phyloP scores from a whole-genome alignment of 2,888 invertebrate genomes.

The Aspidapion aeneum region DNA sequence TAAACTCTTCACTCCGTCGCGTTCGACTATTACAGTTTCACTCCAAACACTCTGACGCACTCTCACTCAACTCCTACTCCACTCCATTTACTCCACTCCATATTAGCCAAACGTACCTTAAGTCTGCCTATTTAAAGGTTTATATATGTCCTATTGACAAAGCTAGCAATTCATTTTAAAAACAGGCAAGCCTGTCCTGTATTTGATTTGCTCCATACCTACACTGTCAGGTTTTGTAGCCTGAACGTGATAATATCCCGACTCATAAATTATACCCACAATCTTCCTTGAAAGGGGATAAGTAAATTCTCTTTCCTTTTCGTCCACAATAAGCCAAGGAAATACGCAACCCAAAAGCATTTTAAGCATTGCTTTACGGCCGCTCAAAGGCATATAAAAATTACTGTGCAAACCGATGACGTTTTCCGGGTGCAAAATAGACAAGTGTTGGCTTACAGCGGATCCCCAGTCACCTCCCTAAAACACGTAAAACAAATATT shows the following conservation, averaged over 20 bases:
- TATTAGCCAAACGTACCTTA: no score
- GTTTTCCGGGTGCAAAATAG: conserved; percentile 59
- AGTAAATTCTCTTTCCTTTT: conserved; percentile 50
- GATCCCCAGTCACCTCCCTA: conserved; percentile 87
- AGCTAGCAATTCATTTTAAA: no score
- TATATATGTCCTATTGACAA: no score
- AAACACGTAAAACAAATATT: conserved; percentile 68
- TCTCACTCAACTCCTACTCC: no score
- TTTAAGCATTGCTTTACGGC: conserved; percentile 23
- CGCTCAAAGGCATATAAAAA: conserved; percentile 41
- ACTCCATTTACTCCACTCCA: no score
- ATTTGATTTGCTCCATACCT: no score
- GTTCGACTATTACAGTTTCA: no score
- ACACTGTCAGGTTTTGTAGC: conserved; percentile 88
- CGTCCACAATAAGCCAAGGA: conserved; percentile 57
- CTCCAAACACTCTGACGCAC: no score
- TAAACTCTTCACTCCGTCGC: no score
- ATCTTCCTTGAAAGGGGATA: conserved; percentile 51
- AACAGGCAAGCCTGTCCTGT: no score
- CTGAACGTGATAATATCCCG: conserved; percentile 73
- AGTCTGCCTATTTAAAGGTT: no score
- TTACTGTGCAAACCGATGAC: conserved; percentile 53
- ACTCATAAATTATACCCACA: conserved; percentile 49
- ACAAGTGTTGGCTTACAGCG: conserved; percentile 57
- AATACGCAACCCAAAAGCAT: conserved; percentile 51